These are phyloP conservation scores for Macrochelys suwanniensis DNA, from an alignment of 2,797 vertebrate species.

Conservation along the genomic window DNA sequence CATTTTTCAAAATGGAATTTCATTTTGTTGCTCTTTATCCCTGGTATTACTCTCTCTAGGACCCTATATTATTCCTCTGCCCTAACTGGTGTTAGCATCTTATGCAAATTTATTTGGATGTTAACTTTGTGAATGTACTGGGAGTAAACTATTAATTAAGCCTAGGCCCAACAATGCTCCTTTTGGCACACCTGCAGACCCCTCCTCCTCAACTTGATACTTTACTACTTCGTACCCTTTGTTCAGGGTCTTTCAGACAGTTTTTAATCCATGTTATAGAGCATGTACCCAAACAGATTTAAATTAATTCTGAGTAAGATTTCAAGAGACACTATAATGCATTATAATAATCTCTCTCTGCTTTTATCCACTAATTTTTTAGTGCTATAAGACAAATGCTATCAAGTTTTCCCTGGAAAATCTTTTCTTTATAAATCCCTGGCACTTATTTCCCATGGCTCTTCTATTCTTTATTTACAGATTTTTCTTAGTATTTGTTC, in stretches of 20 bases:
- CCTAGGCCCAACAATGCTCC: neutral
- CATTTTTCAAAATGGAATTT: neutral
- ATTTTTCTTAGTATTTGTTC: neutral
- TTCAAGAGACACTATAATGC: constrained; percentile 20
- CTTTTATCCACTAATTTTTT: constrained; percentile 26
- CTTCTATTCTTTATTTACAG: constrained; percentile 6
- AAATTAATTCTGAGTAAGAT: constrained; percentile 25
- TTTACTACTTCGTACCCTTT: neutral
- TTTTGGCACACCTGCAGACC: neutral
- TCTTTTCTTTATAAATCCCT: constrained; percentile 1
- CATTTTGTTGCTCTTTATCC: neutral
- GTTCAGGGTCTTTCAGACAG: neutral
- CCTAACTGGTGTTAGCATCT: constrained; percentile 36
- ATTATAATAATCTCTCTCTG: constrained; percentile 43
- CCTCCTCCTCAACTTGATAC: neutral
- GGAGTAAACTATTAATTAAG: neutral
- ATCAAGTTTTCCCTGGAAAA: constrained; percentile 19
- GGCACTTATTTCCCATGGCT: neutral
- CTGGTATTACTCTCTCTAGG: neutral
- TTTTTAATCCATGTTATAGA: neutral
- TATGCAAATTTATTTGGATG: neutral
- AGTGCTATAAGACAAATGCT: constrained; percentile 28
- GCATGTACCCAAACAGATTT: neutral
- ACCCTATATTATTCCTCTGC: neutral
- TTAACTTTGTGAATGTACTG: too few species aligned